These are phyloP conservation scores for Pararge aegeria DNA, from an alignment of 1,140 invertebrate genomes.

Conservation along the genomic window DNA sequence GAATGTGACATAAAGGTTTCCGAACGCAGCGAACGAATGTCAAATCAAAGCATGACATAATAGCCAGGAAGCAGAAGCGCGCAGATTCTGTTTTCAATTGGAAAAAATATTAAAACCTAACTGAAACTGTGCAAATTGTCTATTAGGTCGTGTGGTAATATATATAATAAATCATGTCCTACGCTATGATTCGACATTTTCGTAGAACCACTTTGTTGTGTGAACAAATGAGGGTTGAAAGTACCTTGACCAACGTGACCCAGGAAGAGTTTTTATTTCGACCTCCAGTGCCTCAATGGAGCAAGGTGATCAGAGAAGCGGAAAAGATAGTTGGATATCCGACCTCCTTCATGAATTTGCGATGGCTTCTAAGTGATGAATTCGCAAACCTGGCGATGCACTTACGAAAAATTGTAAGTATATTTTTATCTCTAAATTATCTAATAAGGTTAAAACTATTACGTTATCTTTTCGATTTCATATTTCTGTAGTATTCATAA, in stretches of 20 bases:
- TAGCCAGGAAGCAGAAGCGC: conserved; percentile 34
- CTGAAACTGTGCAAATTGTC: conserved; percentile 29
- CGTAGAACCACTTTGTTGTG: conserved; percentile 51
- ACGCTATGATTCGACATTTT: conserved; percentile 58
- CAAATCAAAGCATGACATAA: conserved; percentile 58
- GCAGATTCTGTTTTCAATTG: conserved; percentile 13
- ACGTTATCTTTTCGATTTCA: background rate
- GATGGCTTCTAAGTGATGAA: conserved; percentile 93
- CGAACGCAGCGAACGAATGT: conserved; percentile 36
- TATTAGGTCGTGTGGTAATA: conserved; percentile 20
- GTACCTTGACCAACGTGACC: conserved; percentile 65
- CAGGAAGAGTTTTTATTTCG: conserved; percentile 66
- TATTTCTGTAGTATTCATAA: background rate
- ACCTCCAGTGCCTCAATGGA: conserved; percentile 65
- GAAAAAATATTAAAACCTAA: conserved; percentile 31
- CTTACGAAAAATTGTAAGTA: conserved; percentile 88
- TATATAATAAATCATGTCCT: conserved; percentile 48
- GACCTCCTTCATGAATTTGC: conserved; percentile 92
- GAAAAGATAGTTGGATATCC: conserved; percentile 96
- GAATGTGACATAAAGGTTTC: conserved; percentile 25
- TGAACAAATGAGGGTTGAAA: conserved; percentile 53
- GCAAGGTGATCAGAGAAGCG: conserved; percentile 85
- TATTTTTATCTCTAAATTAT: conserved; percentile 15
- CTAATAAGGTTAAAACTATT: conserved; percentile 8
- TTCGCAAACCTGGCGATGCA: conserved; percentile 93